Evolutionary conservation across 1,140 invertebrate species (phyloP), one percentile per base, ranked within the genome.

Genomic region (Liolophura sinensis): DNA sequence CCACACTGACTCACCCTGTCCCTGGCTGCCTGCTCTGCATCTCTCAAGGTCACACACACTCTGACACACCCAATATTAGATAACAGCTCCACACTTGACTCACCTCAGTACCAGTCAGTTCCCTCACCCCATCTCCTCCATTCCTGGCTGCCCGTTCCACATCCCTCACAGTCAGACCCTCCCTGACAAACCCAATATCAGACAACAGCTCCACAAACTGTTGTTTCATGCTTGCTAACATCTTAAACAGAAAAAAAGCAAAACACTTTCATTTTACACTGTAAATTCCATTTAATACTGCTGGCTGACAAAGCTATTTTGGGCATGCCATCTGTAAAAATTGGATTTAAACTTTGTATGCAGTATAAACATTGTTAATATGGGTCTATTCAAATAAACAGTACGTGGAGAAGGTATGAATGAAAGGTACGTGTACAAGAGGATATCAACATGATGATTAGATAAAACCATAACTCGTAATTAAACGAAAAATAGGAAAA

Each of bases 71-170:
- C 80, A 62, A 81, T 82, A 62, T 80, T 78, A 25, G 80, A 81
- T n/a, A 82, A 60, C 20, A 82, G 71, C 70, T 82, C 80, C 18
- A 78, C 76, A 74, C 31, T n/a, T 40, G 31, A 40, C 52, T 73
- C 75, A 90, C 89, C 80, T 91, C 88, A 18, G 77, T 68, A 64
- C 91, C 92, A 18, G 92, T 93, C 1, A 91, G 75, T 65, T 88
- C 83, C 0, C 89, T 76, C 3, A 93, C 88, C 54, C 87, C 89
- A 80, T 94, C 92, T 25, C 89, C 88, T 65, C 47, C 54, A 31
- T 86, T 87, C 61, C 86, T 67, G 14, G 73, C 77, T 20, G 68
- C 71, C 56, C 77, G 86, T 46, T 90, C 87, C n/a, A 16, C 90
- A 56, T 76, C 74, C 51, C 69, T 72, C 14, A 67, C 69, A 20